phyloP scores from a whole-genome alignment of 2,113 vertebrate species.

The Alaudala cheleensis region DNA sequence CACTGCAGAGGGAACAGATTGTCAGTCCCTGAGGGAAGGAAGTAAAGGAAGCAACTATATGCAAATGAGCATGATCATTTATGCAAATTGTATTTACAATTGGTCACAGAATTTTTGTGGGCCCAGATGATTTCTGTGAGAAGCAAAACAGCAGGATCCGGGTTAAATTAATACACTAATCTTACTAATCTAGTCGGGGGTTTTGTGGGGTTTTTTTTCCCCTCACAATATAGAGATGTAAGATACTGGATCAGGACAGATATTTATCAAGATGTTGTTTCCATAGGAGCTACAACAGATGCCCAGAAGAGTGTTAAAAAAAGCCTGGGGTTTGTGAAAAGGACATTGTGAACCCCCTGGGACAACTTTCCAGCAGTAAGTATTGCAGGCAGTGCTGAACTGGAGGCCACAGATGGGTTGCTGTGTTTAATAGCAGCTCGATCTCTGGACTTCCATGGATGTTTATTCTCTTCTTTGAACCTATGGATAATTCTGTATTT shows the following conservation, averaged over 20 bases:
- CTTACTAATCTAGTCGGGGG: neutral
- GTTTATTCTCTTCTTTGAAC: neutral
- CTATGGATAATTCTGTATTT: neutral
- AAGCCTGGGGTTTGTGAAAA: neutral
- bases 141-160: neutral
- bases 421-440: neutral
- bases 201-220: neutral
- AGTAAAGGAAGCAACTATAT: constrained; percentile 17
- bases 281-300: neutral
- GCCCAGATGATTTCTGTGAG: neutral
- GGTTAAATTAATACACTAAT: neutral
- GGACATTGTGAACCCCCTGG: neutral
- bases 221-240: neutral
- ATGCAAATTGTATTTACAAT: constrained; percentile 25
- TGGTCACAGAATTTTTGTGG: neutral
- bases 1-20: constrained; percentile 34
- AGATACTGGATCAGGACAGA: neutral
- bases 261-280: neutral
- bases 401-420: neutral
- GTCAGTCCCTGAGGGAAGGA: constrained; percentile 15
- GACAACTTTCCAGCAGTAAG: neutral
- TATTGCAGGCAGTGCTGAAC: neutral
- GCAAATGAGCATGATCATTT: constrained; percentile 1
- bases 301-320: neutral
- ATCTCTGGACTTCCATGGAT: neutral